These are phyloP conservation scores for Parnassius smintheus DNA, from an alignment of 2,888 invertebrate species.

Conservation along the genomic window DNA sequence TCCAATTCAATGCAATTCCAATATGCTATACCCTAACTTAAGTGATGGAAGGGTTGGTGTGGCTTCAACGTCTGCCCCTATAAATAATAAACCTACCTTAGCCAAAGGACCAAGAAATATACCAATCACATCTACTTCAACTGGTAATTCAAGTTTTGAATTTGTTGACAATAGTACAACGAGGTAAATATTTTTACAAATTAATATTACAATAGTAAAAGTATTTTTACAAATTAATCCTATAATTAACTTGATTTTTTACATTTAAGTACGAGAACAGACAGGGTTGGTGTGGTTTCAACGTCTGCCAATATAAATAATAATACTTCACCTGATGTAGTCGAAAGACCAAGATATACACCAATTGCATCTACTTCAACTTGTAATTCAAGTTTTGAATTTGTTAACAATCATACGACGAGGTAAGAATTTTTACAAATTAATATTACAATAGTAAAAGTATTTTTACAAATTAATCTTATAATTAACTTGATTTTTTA, in stretches of 20 bases:
- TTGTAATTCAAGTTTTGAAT: neutral
- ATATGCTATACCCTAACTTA: conserved; percentile 9
- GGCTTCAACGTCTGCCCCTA: neutral
- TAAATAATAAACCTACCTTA: neutral
- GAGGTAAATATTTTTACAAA: neutral
- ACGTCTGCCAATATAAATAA: neutral
- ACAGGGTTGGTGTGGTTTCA: neutral
- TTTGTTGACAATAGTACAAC: neutral
- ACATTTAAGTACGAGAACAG: neutral
- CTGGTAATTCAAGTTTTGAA: neutral
- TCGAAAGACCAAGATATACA: neutral
- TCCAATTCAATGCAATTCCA: neutral
- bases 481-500: neutral
- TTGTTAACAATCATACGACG: neutral
- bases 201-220: neutral
- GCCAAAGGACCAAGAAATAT: neutral
- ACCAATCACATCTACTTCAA: neutral
- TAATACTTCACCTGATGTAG: neutral
- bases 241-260: neutral
- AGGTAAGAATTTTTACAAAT: conserved; percentile 1
- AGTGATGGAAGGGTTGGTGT: neutral
- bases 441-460: neutral
- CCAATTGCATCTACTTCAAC: neutral
- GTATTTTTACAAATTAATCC: too few species aligned
- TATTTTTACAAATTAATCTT: too few species aligned